Percentiles rank a stretch among this genome's conserved stretches.
These are phyloP conservation scores for Oxyura jamaicensis DNA, from an alignment of 2,113 vertebrate genomes.

Conservation along the genomic window DNA sequence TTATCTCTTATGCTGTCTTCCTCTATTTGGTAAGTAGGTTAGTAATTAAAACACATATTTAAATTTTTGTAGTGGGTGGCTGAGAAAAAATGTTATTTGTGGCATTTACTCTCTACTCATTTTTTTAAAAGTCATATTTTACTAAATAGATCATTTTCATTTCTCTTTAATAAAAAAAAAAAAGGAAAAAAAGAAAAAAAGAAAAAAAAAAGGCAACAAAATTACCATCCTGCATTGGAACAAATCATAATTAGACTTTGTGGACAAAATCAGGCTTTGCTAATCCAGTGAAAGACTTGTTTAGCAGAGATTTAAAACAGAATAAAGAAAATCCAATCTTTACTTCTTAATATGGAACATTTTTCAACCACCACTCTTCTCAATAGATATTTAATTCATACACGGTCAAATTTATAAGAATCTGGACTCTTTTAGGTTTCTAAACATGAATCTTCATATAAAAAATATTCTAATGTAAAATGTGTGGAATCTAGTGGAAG, in stretches of 20 bases:
- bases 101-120: background rate
- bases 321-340: background rate
- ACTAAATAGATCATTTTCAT: background rate
- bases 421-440: background rate
- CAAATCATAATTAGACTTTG: background rate
- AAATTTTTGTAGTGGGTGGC: background rate
- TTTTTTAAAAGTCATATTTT: background rate
- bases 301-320: background rate
- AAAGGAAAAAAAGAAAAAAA: background rate
- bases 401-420: background rate
- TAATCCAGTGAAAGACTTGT: background rate
- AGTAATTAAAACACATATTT: background rate
- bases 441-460: background rate
- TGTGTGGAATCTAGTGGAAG: background rate
- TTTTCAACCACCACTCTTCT: background rate
- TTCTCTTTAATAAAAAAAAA: background rate
- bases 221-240: background rate
- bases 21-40: background rate
- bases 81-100: background rate
- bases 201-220: background rate
- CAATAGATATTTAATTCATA: background rate
- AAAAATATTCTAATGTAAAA: background rate
- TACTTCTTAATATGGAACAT: background rate
- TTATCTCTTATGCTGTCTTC: background rate
- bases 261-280: background rate